These are phyloP conservation scores for Tetranychus cinnabarinus DNA, from an alignment of 1,140 invertebrate genomes.

Conservation along the genomic window DNA sequence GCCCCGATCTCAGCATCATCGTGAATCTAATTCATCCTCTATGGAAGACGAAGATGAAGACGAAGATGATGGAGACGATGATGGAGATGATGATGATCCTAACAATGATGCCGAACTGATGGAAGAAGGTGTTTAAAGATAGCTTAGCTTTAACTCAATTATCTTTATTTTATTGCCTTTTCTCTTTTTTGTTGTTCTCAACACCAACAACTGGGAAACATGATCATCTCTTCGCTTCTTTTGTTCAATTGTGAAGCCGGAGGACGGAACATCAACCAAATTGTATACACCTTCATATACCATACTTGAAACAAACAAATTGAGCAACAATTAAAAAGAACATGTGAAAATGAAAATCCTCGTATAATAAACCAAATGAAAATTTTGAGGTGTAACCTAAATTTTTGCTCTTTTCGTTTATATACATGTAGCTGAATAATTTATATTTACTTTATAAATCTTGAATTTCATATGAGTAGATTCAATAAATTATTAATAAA, in stretches of 20 bases:
- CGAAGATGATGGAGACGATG: background rate
- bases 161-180: background rate
- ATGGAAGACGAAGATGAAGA: background rate
- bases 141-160: background rate
- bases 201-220: too few relatives aligned
- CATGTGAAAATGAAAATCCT: too few relatives aligned
- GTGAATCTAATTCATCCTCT: background rate
- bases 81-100: background rate
- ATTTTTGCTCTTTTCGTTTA: too few relatives aligned
- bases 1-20: background rate
- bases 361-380: constrained; percentile 35
- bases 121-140: background rate
- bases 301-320: too few relatives aligned
- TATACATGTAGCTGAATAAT: too few relatives aligned
- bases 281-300: background rate
- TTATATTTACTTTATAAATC: too few relatives aligned
- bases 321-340: too few relatives aligned
- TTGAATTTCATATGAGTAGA: too few relatives aligned
- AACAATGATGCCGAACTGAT: background rate
- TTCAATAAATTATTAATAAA: too few relatives aligned
- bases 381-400: constrained; percentile 31
- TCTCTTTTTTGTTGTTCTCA: background rate
- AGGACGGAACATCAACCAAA: background rate
- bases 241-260: too few relatives aligned
- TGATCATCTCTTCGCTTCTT: too few relatives aligned